These are phyloP conservation scores for Emydocephalus ijimae DNA, from an alignment of 2,113 vertebrate genomes.

Conservation along the genomic window DNA sequence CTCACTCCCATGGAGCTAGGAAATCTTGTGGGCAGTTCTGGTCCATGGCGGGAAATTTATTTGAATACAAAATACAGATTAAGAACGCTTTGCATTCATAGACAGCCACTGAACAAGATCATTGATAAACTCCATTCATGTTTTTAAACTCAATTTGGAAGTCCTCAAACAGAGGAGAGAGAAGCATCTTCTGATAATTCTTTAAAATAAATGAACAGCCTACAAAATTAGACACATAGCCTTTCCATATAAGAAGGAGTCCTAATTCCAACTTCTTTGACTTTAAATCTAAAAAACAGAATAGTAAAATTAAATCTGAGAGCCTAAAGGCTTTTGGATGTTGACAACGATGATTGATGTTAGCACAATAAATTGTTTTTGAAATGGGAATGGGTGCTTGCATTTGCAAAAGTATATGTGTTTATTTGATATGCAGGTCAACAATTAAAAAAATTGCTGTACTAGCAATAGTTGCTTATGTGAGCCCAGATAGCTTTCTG, in stretches of 20 bases:
- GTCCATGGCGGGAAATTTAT: neutral
- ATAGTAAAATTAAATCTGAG: neutral
- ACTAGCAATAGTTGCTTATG: neutral
- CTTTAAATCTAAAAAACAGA: neutral
- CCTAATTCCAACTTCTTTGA: neutral
- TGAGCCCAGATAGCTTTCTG: neutral
- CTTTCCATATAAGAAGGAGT: neutral
- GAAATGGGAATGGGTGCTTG: neutral
- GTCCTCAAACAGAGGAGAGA: neutral
- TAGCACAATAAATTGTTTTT: neutral
- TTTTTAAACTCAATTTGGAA: neutral
- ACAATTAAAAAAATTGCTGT: neutral
- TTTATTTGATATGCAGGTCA: neutral
- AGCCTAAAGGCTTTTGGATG: neutral
- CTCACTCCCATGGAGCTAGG: neutral
- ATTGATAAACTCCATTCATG: neutral
- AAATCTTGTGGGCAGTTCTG: neutral
- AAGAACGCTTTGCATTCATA: neutral
- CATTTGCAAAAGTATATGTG: neutral
- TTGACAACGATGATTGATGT: neutral
- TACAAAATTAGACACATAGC: neutral
- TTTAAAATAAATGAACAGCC: neutral
- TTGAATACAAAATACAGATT: neutral
- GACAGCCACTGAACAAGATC: neutral
- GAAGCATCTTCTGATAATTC: neutral